These are phyloP conservation scores for Sebastes matsubarae DNA, from an alignment of 2,797 vertebrate species.

Conservation along the genomic window DNA sequence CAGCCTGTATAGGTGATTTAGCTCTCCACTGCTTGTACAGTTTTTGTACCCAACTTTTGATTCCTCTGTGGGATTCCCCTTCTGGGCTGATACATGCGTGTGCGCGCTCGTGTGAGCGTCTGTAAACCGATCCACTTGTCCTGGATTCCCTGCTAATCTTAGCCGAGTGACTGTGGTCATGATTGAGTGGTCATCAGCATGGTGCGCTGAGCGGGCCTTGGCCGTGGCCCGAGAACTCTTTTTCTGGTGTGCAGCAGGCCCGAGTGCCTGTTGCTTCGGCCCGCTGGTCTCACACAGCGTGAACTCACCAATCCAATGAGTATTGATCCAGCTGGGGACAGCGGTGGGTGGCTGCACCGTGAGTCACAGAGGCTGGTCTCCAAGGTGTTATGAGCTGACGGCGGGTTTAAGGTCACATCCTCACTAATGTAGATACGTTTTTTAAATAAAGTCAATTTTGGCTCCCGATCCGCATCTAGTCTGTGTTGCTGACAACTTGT, in stretches of 20 bases:
- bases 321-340: constrained; percentile 37
- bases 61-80: constrained; percentile 17
- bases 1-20: background rate
- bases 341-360: background rate
- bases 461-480: background rate
- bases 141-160: constrained; percentile 83
- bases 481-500: background rate
- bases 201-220: constrained; percentile 14
- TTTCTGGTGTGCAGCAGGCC: background rate
- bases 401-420: constrained; percentile 24
- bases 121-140: constrained; percentile 75
- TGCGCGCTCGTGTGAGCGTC: constrained; percentile 6
- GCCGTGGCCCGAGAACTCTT: background rate
- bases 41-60: background rate
- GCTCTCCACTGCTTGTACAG: background rate
- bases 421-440: background rate
- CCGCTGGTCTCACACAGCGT: background rate
- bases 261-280: constrained; percentile 21
- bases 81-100: background rate
- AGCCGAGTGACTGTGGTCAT: constrained; percentile 52
- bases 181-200: constrained; percentile 35
- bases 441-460: background rate
- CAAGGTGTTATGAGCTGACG: background rate
- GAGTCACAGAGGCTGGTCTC: constrained; percentile 8
- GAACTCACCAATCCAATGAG: constrained; percentile 7